Evolutionary conservation across 2,797 vertebrate genomes (phyloP), one percentile per base, ranked within the genome.

Genomic region (Pyrocephalus nanus): DNA sequence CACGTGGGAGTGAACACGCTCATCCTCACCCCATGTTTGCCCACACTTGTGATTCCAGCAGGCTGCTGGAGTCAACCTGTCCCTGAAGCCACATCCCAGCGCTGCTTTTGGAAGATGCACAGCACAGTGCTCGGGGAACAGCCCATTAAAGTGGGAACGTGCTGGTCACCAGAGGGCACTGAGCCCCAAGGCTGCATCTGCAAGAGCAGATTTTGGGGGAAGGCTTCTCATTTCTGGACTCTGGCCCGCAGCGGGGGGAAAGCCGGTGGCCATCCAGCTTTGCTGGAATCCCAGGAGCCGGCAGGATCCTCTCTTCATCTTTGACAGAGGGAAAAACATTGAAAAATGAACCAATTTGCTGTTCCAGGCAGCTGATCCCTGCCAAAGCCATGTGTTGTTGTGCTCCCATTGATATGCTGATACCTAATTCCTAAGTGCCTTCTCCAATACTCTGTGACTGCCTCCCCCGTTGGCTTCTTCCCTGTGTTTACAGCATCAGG

Each of bases 361-460:
- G 1, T 78, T 62, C 43, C 74, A 76, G 83, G 66, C 3, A 0
- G 57, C 50, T 74, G 61, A 40, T 11, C 11, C 8, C 0, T n/a
- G 43, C 91, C 76, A 53, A 70, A 88, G 82, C 64, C 75, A 12
- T 5, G 82, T 51, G 54, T 8, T 21, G 60, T 20, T 34, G 60
- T 6, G 2, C 69, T 92, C 17, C 82, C 34, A 13, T 38, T 70
- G 79, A 90, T 70, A 71, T 38, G 65, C 90, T 88, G 76, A 71
- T 61, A n/a, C 15, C 61, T 61, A 61, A 91, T 71, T 90, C 66
- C 22, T 45, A 67, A 96, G 66, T 60, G 73, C 61, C 57, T 88
- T 78, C 77, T 67, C 76, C 42, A 38, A 1, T 47, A 16, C 51
- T 51, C 22, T 0, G 30, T 0, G 10, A 40, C 42, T 84, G 86